A percentile compares a stretch with the other conserved stretches of the same genome.
These are phyloP conservation scores for Aspidoscelis tigris DNA, from an alignment of 2,113 vertebrate genomes.

Conservation along the genomic window DNA sequence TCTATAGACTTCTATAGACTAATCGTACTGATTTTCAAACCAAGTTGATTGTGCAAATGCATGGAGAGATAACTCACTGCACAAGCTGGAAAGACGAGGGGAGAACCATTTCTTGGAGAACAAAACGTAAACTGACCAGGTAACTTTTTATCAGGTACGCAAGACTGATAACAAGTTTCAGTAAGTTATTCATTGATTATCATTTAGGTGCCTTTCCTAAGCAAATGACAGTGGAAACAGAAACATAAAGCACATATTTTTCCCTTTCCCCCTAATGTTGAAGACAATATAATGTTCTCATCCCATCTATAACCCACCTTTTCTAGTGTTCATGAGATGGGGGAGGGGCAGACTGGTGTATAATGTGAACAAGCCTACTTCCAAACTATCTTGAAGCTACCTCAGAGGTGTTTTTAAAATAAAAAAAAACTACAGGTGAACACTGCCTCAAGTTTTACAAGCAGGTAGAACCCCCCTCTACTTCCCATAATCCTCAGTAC, in stretches of 20 bases:
- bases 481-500: neutral
- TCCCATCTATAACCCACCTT: too few species aligned
- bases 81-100: slow-evolving; percentile 32
- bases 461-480: neutral
- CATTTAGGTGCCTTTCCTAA: slow-evolving; percentile 47
- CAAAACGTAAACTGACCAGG: slow-evolving; percentile 24
- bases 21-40: neutral
- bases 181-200: slow-evolving; percentile 20
- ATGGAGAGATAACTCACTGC: neutral
- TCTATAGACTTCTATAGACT: too few species aligned
- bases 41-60: neutral
- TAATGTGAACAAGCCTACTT: too few species aligned
- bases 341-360: too few species aligned
- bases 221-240: slow-evolving; percentile 28
- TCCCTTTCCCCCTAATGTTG: too few species aligned
- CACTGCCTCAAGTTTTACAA: neutral
- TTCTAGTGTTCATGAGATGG: too few species aligned
- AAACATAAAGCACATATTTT: neutral
- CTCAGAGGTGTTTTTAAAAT: neutral
- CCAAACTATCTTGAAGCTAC: too few species aligned
- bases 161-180: slow-evolving; percentile 40
- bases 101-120: slow-evolving; percentile 20
- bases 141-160: slow-evolving; percentile 26
- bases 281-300: neutral
- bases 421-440: neutral